phyloP scores from a whole-genome alignment of 2,797 vertebrate genomes.

The Neolamprologus multifasciatus region DNA sequence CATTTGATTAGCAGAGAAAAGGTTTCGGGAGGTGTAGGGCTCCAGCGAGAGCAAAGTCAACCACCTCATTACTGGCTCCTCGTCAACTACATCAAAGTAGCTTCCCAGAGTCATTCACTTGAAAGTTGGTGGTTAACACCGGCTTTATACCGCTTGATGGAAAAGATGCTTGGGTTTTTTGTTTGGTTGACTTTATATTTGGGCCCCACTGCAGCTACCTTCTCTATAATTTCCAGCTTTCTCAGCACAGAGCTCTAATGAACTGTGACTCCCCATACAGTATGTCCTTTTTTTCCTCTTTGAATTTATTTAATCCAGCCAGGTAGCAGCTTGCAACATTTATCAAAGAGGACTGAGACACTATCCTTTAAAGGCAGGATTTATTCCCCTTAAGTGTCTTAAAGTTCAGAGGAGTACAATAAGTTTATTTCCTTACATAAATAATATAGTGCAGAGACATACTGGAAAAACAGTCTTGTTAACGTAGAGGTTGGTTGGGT shows the following conservation, averaged over 20 bases:
- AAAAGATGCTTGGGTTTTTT: slow-evolving; percentile 30
- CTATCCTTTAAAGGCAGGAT: not conserved
- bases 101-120: slow-evolving; percentile 6
- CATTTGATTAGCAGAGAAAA: slow-evolving; percentile 7
- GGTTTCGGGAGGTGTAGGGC: not conserved
- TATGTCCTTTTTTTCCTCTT: slow-evolving; percentile 12
- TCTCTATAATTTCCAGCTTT: slow-evolving; percentile 27
- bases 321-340: slow-evolving; percentile 35
- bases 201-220: not conserved
- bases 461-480: not conserved
- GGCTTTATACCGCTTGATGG: not conserved
- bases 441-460: not conserved
- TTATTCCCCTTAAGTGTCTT: not conserved
- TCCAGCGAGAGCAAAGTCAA: slow-evolving; percentile 9
- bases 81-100: slow-evolving; percentile 37
- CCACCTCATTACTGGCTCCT: slow-evolving; percentile 47
- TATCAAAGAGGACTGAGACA: slow-evolving; percentile 44
- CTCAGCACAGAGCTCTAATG: slow-evolving; percentile 47
- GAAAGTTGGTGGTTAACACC: slow-evolving; percentile 12
- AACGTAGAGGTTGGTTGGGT: not conserved
- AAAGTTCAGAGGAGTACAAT: slow-evolving; percentile 4
- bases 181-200: slow-evolving; percentile 27
- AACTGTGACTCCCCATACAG: slow-evolving; percentile 15
- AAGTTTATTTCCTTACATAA: slow-evolving; percentile 4
- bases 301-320: slow-evolving; percentile 47